Evolutionary conservation across 1,140 invertebrate genomes (phyloP), one percentile per base, ranked within the genome.

Genomic region (Zaprionus vittiger): DNA sequence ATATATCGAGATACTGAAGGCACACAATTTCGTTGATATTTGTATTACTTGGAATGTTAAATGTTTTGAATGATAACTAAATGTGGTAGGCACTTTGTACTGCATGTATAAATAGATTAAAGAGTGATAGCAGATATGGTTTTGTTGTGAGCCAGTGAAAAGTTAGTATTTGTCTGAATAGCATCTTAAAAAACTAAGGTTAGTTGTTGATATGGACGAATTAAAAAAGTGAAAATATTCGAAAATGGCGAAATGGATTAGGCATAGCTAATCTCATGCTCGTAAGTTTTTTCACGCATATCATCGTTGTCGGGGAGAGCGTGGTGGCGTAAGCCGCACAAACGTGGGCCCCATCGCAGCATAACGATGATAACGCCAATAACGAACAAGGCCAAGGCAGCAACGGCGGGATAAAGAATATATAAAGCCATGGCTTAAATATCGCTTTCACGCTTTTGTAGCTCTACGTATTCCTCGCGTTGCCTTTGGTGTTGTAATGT

Each of bases 391-490:
- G 96, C 95, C 28, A 98, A 77, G 24, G 95, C 94, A 17, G 96
- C 95, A 12, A 95, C 94, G 2, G 96, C 95, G 2, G 97, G 97
- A 94, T 96, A 96, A 60, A 96, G 94, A 49, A 96, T 93, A 56
- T 97, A 94, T 77, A 97, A 94, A 56, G 94, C 94, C 95, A 96
- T 96, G 28, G 20, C 20, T 87, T 95, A 97, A 72, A 97, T 96
- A 80, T 97, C 96, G 93, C 96, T 97, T 91, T 97, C 96, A 69
- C 96, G 94, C 91, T 96, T 96, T 66, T 96, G 95, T 72, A 97
- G 92, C 91, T 97, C 96, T 49, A 96, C 94, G 90, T 96, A 96
- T 83, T 96, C 95, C 69, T 95, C 94, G 91, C 91, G 86, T 59
- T 92, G 81, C 12, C 81, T 81, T 15, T 93, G 82, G 34, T 92